These are phyloP conservation scores for Acleris sparsana DNA, from an alignment of 2,888 invertebrate genomes.

Conservation along the genomic window DNA sequence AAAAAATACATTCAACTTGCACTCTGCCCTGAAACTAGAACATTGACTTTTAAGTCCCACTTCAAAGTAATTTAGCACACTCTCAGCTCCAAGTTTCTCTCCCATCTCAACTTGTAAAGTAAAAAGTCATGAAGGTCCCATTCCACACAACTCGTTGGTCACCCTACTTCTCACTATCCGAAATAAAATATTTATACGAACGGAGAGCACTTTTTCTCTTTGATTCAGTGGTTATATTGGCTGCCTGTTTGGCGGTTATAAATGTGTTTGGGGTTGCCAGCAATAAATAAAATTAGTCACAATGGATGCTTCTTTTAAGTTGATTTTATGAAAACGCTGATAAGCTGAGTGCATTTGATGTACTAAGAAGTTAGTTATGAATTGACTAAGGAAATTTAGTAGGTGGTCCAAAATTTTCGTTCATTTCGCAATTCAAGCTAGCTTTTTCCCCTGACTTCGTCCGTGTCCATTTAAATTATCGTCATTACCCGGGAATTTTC, in stretches of 20 bases:
- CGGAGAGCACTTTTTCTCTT: conserved; percentile 81
- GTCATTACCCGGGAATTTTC: no score
- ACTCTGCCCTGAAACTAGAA: no score
- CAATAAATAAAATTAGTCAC: conserved; percentile 81
- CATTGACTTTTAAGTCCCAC: no score
- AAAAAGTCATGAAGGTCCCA: not conserved
- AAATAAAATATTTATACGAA: conserved; percentile 83
- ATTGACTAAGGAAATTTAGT: no score
- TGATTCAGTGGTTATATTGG: conserved; percentile 84
- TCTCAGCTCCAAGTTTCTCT: not conserved
- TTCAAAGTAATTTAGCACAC: no score
- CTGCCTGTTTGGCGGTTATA: conserved; percentile 74
- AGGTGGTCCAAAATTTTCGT: no score
- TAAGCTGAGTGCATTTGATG: conserved; percentile 22
- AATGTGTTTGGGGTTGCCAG: conserved; percentile 67
- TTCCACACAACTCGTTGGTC: conserved; percentile 43
- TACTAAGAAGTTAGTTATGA: not conserved
- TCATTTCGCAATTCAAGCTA: no score
- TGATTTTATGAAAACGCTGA: conserved; percentile 53
- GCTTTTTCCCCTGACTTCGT: no score
- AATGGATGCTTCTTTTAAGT: conserved; percentile 67
- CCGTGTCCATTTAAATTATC: no score
- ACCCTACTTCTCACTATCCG: conserved; percentile 78
- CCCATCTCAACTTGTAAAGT: not conserved
- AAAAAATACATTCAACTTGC: no score